Evolutionary conservation across 2,113 vertebrate species (phyloP).

Genomic region (Larimichthys crocea): DNA sequence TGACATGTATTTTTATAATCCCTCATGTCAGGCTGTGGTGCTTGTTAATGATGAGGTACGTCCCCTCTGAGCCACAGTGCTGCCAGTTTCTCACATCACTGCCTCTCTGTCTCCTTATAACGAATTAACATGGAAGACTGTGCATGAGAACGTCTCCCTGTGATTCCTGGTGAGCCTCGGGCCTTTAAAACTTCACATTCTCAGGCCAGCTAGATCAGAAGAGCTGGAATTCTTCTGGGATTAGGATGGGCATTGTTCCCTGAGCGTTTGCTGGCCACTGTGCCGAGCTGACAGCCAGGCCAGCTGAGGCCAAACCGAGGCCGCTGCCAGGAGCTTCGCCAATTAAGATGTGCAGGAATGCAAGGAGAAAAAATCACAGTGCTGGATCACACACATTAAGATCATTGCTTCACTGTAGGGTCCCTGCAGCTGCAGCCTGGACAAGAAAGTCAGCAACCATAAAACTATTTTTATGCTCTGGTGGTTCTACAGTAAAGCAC

Average conservation of each 20-base stretch:
- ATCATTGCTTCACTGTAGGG: slow-evolving; percentile 40
- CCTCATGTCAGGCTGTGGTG: slow-evolving; percentile 30
- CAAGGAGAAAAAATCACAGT: slow-evolving; percentile 56
- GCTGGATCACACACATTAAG: slow-evolving; percentile 37
- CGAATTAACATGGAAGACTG: slow-evolving; percentile 66
- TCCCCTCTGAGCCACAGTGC: slow-evolving; percentile 28
- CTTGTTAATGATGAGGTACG: slow-evolving; percentile 51
- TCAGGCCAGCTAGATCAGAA: slow-evolving; percentile 76
- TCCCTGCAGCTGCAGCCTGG: slow-evolving; percentile 14
- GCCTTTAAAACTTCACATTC: slow-evolving; percentile 77
- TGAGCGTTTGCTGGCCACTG: slow-evolving; percentile 67
- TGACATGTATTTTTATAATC: slow-evolving; percentile 47
- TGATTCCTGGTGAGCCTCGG: slow-evolving; percentile 68
- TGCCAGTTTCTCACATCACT: slow-evolving; percentile 70
- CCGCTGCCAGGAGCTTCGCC: slow-evolving; percentile 61
- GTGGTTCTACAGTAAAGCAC: neutral
- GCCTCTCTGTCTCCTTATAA: slow-evolving; percentile 56
- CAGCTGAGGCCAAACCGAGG: slow-evolving; percentile 51
- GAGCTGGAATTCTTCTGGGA: slow-evolving; percentile 81
- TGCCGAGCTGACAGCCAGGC: slow-evolving; percentile 70
- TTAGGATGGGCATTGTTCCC: slow-evolving; percentile 83
- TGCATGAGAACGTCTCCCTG: slow-evolving; percentile 69
- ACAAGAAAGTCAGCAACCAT: neutral
- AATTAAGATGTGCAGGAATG: slow-evolving; percentile 79
- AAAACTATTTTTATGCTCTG: neutral